phyloP scores from a whole-genome alignment of 2,888 invertebrate species.

The Drepanosiphum platanoidis region DNA sequence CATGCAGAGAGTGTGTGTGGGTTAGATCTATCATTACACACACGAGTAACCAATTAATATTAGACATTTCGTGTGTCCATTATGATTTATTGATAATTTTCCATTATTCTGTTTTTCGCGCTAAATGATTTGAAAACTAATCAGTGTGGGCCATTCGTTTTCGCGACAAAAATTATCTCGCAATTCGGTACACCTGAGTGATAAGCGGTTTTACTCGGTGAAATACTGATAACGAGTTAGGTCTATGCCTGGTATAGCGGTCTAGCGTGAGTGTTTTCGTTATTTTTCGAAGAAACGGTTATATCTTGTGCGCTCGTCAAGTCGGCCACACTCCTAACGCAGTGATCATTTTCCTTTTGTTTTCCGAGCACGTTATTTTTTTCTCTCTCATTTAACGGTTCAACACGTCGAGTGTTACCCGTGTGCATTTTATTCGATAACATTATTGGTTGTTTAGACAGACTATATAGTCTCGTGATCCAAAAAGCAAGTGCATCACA shows the following conservation, averaged over 20 bases:
- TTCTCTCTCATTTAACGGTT: background rate
- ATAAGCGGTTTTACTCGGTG: background rate
- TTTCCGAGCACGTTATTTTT: background rate
- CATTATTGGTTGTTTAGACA: background rate
- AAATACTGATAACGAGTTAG: slow-evolving; percentile 28
- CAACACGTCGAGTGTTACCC: background rate
- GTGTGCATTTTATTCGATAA: background rate
- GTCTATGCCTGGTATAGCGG: background rate
- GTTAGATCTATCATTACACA: too few species aligned
- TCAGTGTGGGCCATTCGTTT: background rate
- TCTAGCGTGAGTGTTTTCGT: slow-evolving; percentile 5
- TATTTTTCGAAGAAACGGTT: slow-evolving; percentile 25
- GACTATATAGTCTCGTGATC: too few species aligned
- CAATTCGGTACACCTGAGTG: slow-evolving; percentile 2
- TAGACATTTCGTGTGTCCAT: too few species aligned
- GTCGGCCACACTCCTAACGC: background rate
- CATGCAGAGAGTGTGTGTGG: too few species aligned
- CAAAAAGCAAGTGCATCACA: too few species aligned
- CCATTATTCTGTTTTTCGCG: background rate
- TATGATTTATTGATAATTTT: too few species aligned
- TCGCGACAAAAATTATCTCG: background rate
- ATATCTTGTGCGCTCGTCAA: too few species aligned
- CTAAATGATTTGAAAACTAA: background rate
- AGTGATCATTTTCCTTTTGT: background rate
- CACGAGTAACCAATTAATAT: too few species aligned